Evolutionary conservation across 1,140 invertebrate species (phyloP).

Genomic region (Anoplophora glabripennis): DNA sequence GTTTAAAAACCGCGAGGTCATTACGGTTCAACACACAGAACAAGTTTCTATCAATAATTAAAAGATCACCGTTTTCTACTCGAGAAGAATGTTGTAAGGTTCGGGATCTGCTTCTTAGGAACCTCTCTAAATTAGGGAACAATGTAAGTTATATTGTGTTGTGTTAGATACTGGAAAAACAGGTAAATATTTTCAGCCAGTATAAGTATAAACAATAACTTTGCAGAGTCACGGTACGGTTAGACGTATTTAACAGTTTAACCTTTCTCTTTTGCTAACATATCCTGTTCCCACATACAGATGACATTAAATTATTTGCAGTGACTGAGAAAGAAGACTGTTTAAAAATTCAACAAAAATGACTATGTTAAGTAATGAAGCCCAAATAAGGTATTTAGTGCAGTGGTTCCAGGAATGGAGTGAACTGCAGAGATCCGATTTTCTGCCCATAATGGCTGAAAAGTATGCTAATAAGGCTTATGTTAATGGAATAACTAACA

Average conservation of each 20-base stretch:
- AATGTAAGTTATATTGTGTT: background rate
- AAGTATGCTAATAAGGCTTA: conserved; percentile 60
- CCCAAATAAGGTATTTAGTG: conserved; percentile 73
- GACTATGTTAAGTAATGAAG: conserved; percentile 53
- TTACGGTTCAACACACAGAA: conserved; percentile 30
- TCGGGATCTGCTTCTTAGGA: background rate
- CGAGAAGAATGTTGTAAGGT: background rate
- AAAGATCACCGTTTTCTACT: background rate
- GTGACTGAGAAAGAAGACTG: conserved; percentile 29
- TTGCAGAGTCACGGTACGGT: conserved; percentile 6
- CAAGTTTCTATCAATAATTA: conserved; percentile 17
- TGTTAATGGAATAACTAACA: conserved; percentile 71
- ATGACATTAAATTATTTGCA: conserved; percentile 18
- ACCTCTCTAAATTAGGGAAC: no score
- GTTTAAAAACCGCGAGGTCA: conserved; percentile 37
- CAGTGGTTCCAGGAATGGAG: conserved; percentile 90
- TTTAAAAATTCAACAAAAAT: conserved; percentile 27
- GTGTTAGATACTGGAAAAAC: background rate
- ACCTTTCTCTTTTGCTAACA: conserved; percentile 12
- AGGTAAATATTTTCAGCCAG: background rate
- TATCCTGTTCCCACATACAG: background rate
- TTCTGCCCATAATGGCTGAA: conserved; percentile 73
- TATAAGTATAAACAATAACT: background rate
- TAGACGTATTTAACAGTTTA: background rate
- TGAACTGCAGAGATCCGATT: conserved; percentile 80